Conservation (phyloP, 35 echinoderm and acorn worm species). For the Ptychodera flava region DNA sequence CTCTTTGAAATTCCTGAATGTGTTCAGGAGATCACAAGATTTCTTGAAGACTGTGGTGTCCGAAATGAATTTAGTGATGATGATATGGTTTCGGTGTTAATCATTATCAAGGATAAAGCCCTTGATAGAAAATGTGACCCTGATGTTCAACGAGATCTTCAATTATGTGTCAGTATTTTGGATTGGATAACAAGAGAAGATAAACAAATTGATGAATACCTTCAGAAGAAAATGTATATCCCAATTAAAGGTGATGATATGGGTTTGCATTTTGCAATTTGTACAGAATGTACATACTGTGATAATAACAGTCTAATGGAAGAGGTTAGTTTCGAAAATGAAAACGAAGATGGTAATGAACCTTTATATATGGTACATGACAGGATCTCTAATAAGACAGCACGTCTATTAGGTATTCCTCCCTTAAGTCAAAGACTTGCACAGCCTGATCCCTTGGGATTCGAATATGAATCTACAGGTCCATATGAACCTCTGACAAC, state of each 20-base stretch:
- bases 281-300: neutral
- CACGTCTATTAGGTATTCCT: neutral
- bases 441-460: neutral
- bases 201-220: neutral
- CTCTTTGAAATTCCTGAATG: constrained; percentile 7
- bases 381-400: constrained; percentile 13
- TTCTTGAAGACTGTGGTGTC: constrained; percentile 3
- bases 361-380: constrained; percentile 22
- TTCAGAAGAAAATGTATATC: neutral
- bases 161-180: neutral
- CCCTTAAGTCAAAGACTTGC: constrained; percentile 31
- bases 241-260: neutral
- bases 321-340: neutral
- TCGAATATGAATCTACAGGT: constrained; percentile 20
- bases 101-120: neutral
- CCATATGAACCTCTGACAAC: constrained; percentile 30
- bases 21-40: neutral
- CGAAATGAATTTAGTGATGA: constrained; percentile 4
- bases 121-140: neutral
- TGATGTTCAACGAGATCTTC: neutral
- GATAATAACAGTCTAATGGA: neutral
- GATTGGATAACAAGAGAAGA: neutral
- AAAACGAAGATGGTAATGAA: neutral
- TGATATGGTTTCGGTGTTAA: neutral
- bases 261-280: neutral